Base-by-base conservation (phyloP, 2,113 vertebrate species). In the Lontra canadensis region DNA sequence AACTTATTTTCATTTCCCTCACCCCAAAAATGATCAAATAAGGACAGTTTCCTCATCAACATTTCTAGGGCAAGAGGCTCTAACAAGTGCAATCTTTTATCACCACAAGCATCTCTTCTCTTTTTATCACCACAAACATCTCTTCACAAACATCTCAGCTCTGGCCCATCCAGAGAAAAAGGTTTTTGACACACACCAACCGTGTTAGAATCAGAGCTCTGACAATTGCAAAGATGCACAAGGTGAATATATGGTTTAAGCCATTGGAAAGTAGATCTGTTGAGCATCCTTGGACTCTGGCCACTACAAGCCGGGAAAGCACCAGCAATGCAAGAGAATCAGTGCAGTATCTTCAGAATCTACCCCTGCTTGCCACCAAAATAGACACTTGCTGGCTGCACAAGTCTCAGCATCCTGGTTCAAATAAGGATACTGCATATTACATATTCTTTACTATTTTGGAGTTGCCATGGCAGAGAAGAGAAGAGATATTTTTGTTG, bases 401-500 rank as follows among this genome's bases (percentile, higher is more conserved):
- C 9, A 18, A 49, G 87, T 90, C 76, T 92, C 87, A 96, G 94
- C 61, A 95, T 93, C 97, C 73, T 95, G 90, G 98, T 98, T 98
- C 97, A 98, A 94, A 84, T 93, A 95, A 98, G 98, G 98, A 97
- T 96, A 97, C 93, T 26, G 85, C 85, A 82, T 94, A 94, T 96
- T 93, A 91, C 97, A 98, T 98, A 98, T 97, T 98, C 97, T 98
- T 97, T 97, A 96, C 97, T 98, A 97, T 98, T 98, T 98, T 98
- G 97, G 81, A 97, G 97, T 98, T 98, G 92, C 97, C 97, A 98
- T 98, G 97, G 95, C 92, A 98, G 94, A 94, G 92, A 82, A 93
- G 84, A 80, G 92, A 88, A 86, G 79, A 97, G 96, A 98, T 98
- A 98, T 98, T 98, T 98, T 98, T 82, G 95, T 96, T 98, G 96